These are phyloP conservation scores for Polypedilum pembai DNA, from an alignment of 1,140 invertebrate species.

Conservation along the genomic window DNA sequence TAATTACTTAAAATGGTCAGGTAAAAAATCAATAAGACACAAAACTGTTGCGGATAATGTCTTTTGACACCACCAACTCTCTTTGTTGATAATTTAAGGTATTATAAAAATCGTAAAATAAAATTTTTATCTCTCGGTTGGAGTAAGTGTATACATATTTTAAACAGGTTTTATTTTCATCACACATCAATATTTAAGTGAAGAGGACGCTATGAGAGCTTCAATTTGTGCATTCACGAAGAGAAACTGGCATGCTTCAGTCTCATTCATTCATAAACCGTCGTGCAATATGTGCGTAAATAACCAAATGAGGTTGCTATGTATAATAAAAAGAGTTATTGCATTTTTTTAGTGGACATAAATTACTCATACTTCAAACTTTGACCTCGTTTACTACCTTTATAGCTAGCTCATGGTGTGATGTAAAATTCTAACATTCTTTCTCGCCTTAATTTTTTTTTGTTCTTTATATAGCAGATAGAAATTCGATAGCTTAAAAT, in stretches of 20 bases:
- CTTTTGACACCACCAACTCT: not conserved
- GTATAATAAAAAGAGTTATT: too few relatives aligned
- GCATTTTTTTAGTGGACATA: too few relatives aligned
- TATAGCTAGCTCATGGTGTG: too few relatives aligned
- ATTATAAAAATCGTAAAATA: conserved; percentile 14
- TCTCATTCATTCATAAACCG: too few relatives aligned
- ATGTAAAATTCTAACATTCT: not conserved
- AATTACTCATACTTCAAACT: too few relatives aligned
- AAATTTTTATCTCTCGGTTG: not conserved
- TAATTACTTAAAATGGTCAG: not conserved
- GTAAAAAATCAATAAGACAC: not conserved
- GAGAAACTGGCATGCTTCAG: too few relatives aligned
- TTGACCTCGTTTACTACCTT: too few relatives aligned
- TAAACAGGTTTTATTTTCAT: conserved; percentile 6
- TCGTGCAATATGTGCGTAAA: too few relatives aligned
- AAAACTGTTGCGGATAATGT: not conserved
- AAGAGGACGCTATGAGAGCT: too few relatives aligned
- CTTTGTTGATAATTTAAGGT: conserved; percentile 13
- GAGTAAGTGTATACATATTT: conserved; percentile 5
- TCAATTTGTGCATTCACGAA: too few relatives aligned
- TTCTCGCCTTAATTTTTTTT: not conserved
- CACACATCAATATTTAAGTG: too few relatives aligned
- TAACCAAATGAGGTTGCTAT: too few relatives aligned
- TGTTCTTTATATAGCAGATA: not conserved
- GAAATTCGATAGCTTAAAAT: conserved; percentile 12